Evolutionary conservation across 2,113 vertebrate genomes (phyloP), one percentile per base, ranked within the genome.

Genomic region (Ameiurus melas): DNA sequence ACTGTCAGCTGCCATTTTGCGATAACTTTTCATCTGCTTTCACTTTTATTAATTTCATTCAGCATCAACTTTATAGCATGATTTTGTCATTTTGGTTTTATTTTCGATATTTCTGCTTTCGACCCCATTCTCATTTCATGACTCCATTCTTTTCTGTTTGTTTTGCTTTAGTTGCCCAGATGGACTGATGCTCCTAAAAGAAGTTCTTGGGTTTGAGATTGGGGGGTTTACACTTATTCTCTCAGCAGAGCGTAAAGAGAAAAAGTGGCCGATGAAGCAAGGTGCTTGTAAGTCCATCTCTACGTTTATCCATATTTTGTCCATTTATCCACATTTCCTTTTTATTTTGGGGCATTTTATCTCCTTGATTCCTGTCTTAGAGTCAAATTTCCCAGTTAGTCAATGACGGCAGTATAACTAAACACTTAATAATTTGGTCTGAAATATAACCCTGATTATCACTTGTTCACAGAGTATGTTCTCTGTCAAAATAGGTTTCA

Each of bases 101-200:
- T 77, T 84, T 80, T 86, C 14, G 53, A 78, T 55, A 86, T 14
- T 68, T 85, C 58, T 77, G 39, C 60, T 30, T 62, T 89, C 64
- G 36, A 55, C 78, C 84, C 73, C 86, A 85, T 92, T 85, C 64
- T 88, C 90, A 88, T 89, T 84, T 88, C 89, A 89, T 85, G 77
- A 58, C 68, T 89, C 89, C 89, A 87, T 89, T 86, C 58, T 90
- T 90, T 89, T 85, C 70, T 90, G 79, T 92, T 90, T 89, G 86
- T 85, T 89, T 88, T 88, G 86, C 91, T 85, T 89, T 82, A 90
- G 91, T 90, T 89, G 78, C 71, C 91, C 86, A 73, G 73, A 80
- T 75, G 85, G 83, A 87, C 83, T 83, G 86, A 33, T 87, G 58
- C 84, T 57, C 85, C 60, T 86, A 70, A 55, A 88, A 64, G 89